A percentile compares a stretch with the other conserved stretches of the same genome.
Conservation (phyloP, 1,140 invertebrate genomes). For the Hylyphantes graminicola region DNA sequence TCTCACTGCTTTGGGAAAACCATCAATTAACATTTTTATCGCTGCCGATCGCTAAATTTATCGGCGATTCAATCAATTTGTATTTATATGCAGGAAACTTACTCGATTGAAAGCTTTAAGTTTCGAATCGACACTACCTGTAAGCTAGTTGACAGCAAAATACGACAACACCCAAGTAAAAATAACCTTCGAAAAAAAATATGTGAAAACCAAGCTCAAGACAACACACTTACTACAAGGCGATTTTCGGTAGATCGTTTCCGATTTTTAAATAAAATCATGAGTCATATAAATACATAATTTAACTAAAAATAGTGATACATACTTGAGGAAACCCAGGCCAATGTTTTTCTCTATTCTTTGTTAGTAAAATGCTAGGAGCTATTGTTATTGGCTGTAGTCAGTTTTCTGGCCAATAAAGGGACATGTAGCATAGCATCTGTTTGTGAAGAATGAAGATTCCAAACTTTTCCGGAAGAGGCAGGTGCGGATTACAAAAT, state of each 20-base stretch:
- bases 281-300: background rate
- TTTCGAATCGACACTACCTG: background rate
- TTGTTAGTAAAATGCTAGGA: slow-evolving; percentile 12
- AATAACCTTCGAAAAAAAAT: slow-evolving; percentile 4
- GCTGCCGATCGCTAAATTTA: too few relatives aligned
- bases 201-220: background rate
- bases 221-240: background rate
- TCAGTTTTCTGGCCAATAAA: slow-evolving; percentile 21
- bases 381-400: slow-evolving; percentile 31
- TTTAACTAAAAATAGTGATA: background rate
- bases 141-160: slow-evolving; percentile 21
- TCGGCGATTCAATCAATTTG: too few relatives aligned
- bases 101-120: too few relatives aligned
- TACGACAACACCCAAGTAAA: slow-evolving; percentile 38
- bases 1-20: too few relatives aligned
- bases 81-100: too few relatives aligned
- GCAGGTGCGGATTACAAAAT: slow-evolving; percentile 28
- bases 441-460: slow-evolving; percentile 1
- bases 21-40: too few relatives aligned
- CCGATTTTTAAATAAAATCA: background rate
- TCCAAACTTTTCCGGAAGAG: slow-evolving; percentile 27
- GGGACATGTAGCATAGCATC: slow-evolving; percentile 27
- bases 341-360: slow-evolving; percentile 1
- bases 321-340: background rate
- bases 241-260: background rate